Base-by-base conservation (phyloP, 2,113 vertebrate genomes). In the Paramormyrops kingsleyae region DNA sequence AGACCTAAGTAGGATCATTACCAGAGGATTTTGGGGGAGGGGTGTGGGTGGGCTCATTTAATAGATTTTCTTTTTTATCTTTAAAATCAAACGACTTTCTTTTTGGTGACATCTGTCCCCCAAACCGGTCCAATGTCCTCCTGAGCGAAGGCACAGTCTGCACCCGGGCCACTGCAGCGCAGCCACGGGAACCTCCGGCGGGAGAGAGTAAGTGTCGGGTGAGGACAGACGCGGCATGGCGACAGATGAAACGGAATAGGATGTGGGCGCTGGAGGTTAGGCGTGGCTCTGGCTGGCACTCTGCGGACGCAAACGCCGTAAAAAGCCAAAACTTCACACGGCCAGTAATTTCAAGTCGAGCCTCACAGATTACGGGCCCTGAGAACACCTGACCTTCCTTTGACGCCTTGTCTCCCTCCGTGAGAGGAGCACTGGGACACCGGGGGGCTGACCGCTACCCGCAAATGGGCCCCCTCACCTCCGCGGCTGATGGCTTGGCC, bases 1-100 rank as follows among this genome's bases (percentile, higher is more conserved):
- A 80, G 87, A 27, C 62, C 89, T 91, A 92, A 83, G 90, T 92
- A 89, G 89, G 53, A 92, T 91, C 89, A 91, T 90, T 90, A 88
- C 87, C 52, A 24, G 49, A 21, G 90, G 88, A 90, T 90, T 89
- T 88, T 6, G 21, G 3, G 52, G 50, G 42, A 19, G 91, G 88
- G 53, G 50, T 90, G 87, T 27, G n/a, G 21, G 27, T 39, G 44
- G 42, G n/a, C 83, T 27, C 59, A 89, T 31, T 89, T 87, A 46
- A 52, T 62, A 91, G 87, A 90, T 89, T 87, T 89, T 84, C 87
- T 59, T 77, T 24, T 89, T 91, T 88, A 90, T 90, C 87, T 83
- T 66, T 89, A 56, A 47, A 70, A 91, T 70, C 46, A 89, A 80
- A 9, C 27, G 85, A 24, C 47, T n/a, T 83, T 46, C 42, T 27